A percentile compares a stretch with the other conserved stretches of the same genome.
Evolutionary conservation across 2,797 vertebrate species (phyloP).

Genomic region (Cuniculus paca): DNA sequence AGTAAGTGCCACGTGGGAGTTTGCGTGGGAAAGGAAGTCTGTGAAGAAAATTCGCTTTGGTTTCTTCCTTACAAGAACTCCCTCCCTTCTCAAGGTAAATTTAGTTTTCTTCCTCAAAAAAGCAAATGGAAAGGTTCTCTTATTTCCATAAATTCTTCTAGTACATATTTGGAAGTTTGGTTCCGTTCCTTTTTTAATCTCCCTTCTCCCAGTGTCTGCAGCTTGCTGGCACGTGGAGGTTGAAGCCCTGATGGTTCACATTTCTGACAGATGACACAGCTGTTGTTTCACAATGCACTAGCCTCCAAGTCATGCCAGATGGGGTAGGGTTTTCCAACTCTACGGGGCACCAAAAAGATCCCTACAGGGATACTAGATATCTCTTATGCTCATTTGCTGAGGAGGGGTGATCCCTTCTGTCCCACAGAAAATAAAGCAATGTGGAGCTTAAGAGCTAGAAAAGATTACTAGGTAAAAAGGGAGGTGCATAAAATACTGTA

Average conservation of each 20-base stretch:
- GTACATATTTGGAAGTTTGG: conserved; percentile 79
- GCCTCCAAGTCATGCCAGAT: neutral
- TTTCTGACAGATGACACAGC: conserved; percentile 59
- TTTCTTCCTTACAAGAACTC: conserved; percentile 81
- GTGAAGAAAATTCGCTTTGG: conserved; percentile 84
- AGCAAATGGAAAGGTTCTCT: conserved; percentile 83
- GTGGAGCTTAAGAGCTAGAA: neutral
- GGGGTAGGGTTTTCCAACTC: neutral
- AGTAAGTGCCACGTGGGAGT: conserved; percentile 85
- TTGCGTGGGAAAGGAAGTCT: conserved; percentile 87
- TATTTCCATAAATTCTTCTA: conserved; percentile 84
- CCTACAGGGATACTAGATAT: neutral
- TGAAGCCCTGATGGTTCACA: conserved; percentile 46
- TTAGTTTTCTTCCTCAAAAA: conserved; percentile 85
- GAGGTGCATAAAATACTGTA: neutral
- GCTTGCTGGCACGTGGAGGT: conserved; percentile 15
- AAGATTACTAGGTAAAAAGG: neutral
- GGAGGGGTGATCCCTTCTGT: neutral
- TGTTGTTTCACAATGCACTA: neutral
- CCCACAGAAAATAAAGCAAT: neutral
- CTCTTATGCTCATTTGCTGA: neutral
- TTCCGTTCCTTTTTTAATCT: conserved; percentile 73
- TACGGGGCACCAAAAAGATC: neutral
- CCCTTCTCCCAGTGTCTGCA: conserved; percentile 74
- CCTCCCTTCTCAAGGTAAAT: conserved; percentile 86